A percentile compares a stretch with the other conserved stretches of the same genome.
These are phyloP conservation scores for Syrista parreyssii DNA, from an alignment of 2,888 invertebrate genomes.

Conservation along the genomic window DNA sequence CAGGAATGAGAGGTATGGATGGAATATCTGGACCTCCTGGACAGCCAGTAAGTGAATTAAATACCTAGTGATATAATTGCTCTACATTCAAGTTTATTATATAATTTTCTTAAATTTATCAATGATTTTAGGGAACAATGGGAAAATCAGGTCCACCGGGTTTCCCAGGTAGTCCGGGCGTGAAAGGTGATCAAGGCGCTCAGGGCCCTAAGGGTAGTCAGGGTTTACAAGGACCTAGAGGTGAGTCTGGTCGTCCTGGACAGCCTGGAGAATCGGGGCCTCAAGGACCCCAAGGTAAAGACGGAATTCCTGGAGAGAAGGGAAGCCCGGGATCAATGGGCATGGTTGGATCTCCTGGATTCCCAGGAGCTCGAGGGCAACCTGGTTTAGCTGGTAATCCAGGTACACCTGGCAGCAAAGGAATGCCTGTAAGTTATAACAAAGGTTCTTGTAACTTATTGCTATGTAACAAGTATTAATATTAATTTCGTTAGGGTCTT, in stretches of 20 bases:
- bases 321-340: constrained; percentile 81
- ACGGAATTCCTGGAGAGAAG: constrained; percentile 85
- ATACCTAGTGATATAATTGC: not conserved
- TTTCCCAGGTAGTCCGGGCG: constrained; percentile 83
- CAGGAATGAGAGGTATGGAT: constrained; percentile 83
- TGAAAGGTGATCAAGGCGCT: constrained; percentile 83
- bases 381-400: constrained; percentile 81
- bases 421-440: constrained; percentile 72
- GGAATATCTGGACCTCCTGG: constrained; percentile 85
- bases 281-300: constrained; percentile 81
- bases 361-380: constrained; percentile 83
- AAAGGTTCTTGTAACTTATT: not conserved
- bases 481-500: constrained; percentile 70
- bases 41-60: constrained; percentile 70
- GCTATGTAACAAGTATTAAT: not conserved
- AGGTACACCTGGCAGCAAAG: constrained; percentile 81
- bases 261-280: constrained; percentile 81
- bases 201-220: constrained; percentile 83
- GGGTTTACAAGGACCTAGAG: constrained; percentile 84
- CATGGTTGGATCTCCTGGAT: constrained; percentile 82
- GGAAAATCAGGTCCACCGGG: constrained; percentile 89
- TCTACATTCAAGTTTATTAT: constrained; percentile 18
- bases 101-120: constrained; percentile 11
- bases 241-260: constrained; percentile 83
- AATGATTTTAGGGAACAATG: constrained; percentile 73